A percentile compares a stretch with the other conserved stretches of the same genome.
These are phyloP conservation scores for Rhodophaea formosa DNA, from an alignment of 2,888 invertebrate genomes.

Conservation along the genomic window DNA sequence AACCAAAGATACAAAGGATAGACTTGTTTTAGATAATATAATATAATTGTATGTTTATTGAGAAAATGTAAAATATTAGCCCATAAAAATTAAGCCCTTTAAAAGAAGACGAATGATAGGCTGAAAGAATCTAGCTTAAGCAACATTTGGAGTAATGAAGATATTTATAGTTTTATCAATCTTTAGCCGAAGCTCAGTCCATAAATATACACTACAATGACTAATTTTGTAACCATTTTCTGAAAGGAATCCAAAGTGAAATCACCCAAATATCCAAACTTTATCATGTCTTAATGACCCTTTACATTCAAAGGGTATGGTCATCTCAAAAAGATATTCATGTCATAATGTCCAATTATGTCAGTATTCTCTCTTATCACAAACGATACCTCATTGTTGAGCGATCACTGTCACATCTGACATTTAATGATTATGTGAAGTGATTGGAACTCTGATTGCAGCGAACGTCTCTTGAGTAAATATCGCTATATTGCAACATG, in stretches of 20 bases:
- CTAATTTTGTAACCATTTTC: too few relatives aligned
- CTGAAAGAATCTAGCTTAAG: too few relatives aligned
- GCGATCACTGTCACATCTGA: conserved; percentile 7
- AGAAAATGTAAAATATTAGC: too few relatives aligned
- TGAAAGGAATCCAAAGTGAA: not conserved
- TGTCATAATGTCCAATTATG: conserved; percentile 11
- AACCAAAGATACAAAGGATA: too few relatives aligned
- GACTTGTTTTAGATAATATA: too few relatives aligned
- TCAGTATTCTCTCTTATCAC: conserved; percentile 6
- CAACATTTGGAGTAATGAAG: too few relatives aligned
- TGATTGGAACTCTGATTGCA: not conserved
- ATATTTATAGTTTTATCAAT: too few relatives aligned
- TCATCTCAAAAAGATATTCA: conserved; percentile 1
- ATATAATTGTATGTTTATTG: too few relatives aligned
- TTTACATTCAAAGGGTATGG: not conserved
- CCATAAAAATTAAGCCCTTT: too few relatives aligned
- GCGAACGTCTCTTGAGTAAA: conserved; percentile 2
- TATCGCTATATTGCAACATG: not conserved
- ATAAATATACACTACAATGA: too few relatives aligned
- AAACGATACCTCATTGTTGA: conserved; percentile 9
- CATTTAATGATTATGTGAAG: conserved; percentile 10
- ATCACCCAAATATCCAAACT: not conserved
- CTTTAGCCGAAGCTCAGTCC: too few relatives aligned
- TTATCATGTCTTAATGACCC: not conserved
- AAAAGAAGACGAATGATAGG: too few relatives aligned